phyloP scores from a whole-genome alignment of 2,888 invertebrate genomes.

The Adelphocoris suturalis region DNA sequence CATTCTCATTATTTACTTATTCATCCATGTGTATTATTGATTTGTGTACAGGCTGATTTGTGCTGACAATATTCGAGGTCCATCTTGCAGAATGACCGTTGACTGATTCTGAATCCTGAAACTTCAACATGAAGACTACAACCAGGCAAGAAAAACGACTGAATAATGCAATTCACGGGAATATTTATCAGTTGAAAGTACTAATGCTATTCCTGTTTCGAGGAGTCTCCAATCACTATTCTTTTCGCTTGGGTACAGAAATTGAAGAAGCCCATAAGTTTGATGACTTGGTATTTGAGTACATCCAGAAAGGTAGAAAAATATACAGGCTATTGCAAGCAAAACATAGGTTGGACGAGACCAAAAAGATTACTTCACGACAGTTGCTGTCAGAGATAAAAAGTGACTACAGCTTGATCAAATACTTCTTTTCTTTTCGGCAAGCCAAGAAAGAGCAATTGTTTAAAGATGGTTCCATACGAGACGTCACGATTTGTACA shows the following conservation, averaged over 20 bases:
- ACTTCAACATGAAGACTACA: not conserved
- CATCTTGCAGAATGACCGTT: too few species aligned
- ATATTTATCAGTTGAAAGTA: constrained; percentile 69
- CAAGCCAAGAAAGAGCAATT: constrained; percentile 6
- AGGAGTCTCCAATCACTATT: constrained; percentile 32
- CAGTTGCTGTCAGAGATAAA: constrained; percentile 1
- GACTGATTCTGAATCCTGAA: too few species aligned
- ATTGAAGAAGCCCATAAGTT: constrained; percentile 68
- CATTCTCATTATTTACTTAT: too few species aligned
- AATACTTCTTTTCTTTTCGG: constrained; percentile 45
- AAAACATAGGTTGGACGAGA: constrained; percentile 45
- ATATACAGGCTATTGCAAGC: constrained; percentile 47
- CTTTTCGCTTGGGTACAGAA: constrained; percentile 68
- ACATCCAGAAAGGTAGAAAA: constrained; percentile 34
- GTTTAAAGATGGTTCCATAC: not conserved
- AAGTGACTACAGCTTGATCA: constrained; percentile 16
- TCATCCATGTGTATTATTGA: too few species aligned
- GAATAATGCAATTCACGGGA: constrained; percentile 24
- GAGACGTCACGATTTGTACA: constrained; percentile 41
- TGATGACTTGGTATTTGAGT: constrained; percentile 65
- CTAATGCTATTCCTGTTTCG: constrained; percentile 71
- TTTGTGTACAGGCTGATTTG: too few species aligned
- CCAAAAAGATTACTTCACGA: constrained; percentile 26
- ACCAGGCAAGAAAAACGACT: not conserved
- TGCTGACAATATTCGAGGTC: too few species aligned